Conservation (phyloP, 2,888 invertebrate genomes). For the Scrobipalpa costella region DNA sequence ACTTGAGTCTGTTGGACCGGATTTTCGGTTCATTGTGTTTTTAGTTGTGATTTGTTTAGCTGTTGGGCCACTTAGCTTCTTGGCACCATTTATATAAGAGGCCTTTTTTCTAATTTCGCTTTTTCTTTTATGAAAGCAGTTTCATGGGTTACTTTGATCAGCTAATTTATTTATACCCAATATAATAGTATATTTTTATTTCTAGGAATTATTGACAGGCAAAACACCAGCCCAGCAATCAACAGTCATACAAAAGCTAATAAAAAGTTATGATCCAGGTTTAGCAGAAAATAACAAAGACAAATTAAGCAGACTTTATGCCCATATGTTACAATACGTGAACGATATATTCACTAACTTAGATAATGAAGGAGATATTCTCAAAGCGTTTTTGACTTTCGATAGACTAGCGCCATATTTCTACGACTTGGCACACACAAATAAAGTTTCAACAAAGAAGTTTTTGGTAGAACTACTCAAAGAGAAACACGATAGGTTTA, state of each 20-base stretch:
- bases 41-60: no score
- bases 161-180: no score
- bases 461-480: constrained; percentile 85
- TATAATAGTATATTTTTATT: constrained; percentile 35
- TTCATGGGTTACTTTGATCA: no score
- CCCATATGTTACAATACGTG: constrained; percentile 88
- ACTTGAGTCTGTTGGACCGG: no score
- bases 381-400: constrained; percentile 81
- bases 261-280: constrained; percentile 93
- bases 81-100: no score
- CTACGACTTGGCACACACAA: constrained; percentile 86
- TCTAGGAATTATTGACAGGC: constrained; percentile 80
- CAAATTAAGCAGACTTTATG: constrained; percentile 86
- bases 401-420: constrained; percentile 80
- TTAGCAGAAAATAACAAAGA: constrained; percentile 89
- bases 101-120: no score
- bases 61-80: no score
- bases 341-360: constrained; percentile 82
- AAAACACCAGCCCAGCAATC: constrained; percentile 84
- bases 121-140: no score
- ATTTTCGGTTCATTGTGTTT: no score
- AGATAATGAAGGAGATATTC: constrained; percentile 61
- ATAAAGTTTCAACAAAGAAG: constrained; percentile 84
- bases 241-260: constrained; percentile 88
- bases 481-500: constrained; percentile 85